phyloP scores from a whole-genome alignment of 1,140 invertebrate genomes.

The Drosophila pachea region DNA sequence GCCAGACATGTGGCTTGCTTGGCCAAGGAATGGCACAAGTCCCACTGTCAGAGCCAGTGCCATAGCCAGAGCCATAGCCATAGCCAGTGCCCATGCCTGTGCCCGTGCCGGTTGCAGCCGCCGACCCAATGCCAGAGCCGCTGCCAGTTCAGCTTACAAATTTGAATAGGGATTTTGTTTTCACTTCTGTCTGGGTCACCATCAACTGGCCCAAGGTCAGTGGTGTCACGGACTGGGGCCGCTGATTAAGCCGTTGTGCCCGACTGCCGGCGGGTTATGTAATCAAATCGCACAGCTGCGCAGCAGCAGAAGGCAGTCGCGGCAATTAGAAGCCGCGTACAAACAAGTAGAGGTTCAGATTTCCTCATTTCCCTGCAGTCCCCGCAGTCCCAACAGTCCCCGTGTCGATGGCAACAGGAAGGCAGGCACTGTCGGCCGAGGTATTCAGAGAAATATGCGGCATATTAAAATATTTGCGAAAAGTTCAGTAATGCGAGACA shows the following conservation, averaged over 20 bases:
- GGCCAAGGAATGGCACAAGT: slow-evolving; percentile 14
- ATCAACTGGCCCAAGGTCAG: slow-evolving; percentile 73
- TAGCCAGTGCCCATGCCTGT: not conserved
- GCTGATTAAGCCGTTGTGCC: slow-evolving; percentile 52
- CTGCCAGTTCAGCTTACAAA: slow-evolving; percentile 42
- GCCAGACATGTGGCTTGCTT: slow-evolving; percentile 50
- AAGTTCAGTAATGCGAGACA: slow-evolving; percentile 33
- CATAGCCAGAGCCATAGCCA: slow-evolving; percentile 4
- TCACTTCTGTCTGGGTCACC: slow-evolving; percentile 73
- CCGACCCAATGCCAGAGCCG: slow-evolving; percentile 2
- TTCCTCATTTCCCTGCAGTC: slow-evolving; percentile 23
- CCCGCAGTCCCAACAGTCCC: too few species aligned
- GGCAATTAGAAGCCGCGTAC: not conserved
- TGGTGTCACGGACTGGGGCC: slow-evolving; percentile 43
- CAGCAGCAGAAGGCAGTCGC: not conserved
- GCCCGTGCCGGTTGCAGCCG: too few species aligned
- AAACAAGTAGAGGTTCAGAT: slow-evolving; percentile 13
- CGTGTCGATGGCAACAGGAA: too few species aligned
- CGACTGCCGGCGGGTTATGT: slow-evolving; percentile 31
- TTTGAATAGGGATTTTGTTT: slow-evolving; percentile 77
- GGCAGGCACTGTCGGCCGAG: slow-evolving; percentile 15
- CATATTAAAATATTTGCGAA: slow-evolving; percentile 25
- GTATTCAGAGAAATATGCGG: not conserved
- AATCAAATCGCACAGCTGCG: slow-evolving; percentile 12
- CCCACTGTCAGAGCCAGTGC: slow-evolving; percentile 23